A percentile compares a stretch with the other conserved stretches of the same genome.
phyloP scores from a whole-genome alignment of 2,113 vertebrate species.

The Blennius ocellaris region DNA sequence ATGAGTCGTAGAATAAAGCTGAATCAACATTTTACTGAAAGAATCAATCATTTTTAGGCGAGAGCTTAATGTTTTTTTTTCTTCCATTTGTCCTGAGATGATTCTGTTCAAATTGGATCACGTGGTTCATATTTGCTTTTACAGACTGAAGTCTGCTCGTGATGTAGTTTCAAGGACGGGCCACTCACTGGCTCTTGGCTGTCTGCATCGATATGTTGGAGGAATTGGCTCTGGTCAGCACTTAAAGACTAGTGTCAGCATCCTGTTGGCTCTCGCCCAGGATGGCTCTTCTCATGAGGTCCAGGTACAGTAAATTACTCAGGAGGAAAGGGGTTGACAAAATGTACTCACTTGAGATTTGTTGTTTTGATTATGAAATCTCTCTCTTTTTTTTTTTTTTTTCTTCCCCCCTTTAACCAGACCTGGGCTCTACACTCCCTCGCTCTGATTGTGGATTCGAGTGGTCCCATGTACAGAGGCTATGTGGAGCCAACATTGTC shows the following conservation, averaged over 20 bases:
- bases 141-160: constrained; percentile 95
- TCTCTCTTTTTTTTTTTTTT: no score
- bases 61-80: no score
- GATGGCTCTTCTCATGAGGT: constrained; percentile 98
- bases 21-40: no score
- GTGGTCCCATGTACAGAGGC: constrained; percentile 98
- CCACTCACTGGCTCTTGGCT: constrained; percentile 96
- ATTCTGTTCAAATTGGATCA: background rate
- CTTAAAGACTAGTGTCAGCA: constrained; percentile 98
- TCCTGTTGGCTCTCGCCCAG: constrained; percentile 95
- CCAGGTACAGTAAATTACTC: constrained; percentile 85
- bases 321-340: constrained; percentile 8
- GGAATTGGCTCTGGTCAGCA: constrained; percentile 99
- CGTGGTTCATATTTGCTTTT: background rate
- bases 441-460: constrained; percentile 98
- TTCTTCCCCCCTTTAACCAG: constrained; percentile 78
- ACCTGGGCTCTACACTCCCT: constrained; percentile 98
- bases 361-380: no score
- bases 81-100: constrained; percentile 6
- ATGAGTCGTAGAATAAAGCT: no score
- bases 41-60: no score
- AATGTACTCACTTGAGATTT: no score
- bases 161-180: constrained; percentile 98
- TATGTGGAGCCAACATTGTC: constrained; percentile 98
- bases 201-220: constrained; percentile 97